Base-by-base conservation (phyloP, 2,888 invertebrate species). In the Lithophane ornitopus region DNA sequence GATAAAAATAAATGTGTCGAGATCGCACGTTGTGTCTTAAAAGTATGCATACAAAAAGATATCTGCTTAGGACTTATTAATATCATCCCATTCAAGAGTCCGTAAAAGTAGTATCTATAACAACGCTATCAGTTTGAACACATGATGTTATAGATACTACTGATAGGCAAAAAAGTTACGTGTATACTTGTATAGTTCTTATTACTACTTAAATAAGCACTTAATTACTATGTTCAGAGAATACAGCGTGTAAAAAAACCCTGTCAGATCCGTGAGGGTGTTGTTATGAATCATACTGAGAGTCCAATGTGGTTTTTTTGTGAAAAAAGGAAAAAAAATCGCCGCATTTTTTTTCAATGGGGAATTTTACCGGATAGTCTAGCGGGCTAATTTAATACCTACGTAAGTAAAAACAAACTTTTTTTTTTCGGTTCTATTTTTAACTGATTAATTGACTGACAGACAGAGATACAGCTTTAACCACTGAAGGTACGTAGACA, bases 141-240 rank as follows among this genome's bases (percentile, higher is more conserved):
- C 26, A 66, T 66, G 28, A 66, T 59, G 34, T 68, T 67, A 52
- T 9, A 52, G 46, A 69, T 69, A 8, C 56, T 11, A 80, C 46
- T n/a, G 28, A 58, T 54, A 54, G 9, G 11, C 11, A n/a, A 39
- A 74, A 72, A 49, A 41, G 8, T 68, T 46, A 52, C 22, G 14
- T 22, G 7, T 58, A 34, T 3, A 1, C n/a, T n/a, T n/a, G n/a
- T 34, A 22, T 14, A 41, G 22, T 49, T 39, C n/a, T 61, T 52
- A 59, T 44, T 34, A 28, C n/a, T 41, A 26, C 41, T 22, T 22
- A 16, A 26, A 4, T 52, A 54, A 49, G 16, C 22, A 22, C 39
- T 52, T 74, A 71, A 74, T 56, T 66, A 34, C 28, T 67, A 26
- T 34, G 44, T 22, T 41, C 22, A 67, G 52, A 61, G 34, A 2